phyloP scores from a whole-genome alignment of 35 echinoderm and acorn worm genomes.

The Hemicentrotus pulcherrimus region DNA sequence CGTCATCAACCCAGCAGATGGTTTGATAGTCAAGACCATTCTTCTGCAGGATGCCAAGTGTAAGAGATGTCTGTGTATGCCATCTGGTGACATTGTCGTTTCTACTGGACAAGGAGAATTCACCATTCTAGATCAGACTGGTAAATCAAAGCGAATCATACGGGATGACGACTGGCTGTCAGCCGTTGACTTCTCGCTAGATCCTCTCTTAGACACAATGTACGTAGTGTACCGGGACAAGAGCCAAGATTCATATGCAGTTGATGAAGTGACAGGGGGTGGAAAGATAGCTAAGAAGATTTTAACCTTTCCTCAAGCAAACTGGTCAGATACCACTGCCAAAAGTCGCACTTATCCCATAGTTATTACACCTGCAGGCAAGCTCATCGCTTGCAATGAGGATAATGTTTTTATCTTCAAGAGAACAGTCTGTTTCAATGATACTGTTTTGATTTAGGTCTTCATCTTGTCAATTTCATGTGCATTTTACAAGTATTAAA shows the following conservation, averaged over 20 bases:
- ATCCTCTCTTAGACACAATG: not conserved
- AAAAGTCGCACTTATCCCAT: not conserved
- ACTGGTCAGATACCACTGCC: not conserved
- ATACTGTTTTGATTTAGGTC: not conserved
- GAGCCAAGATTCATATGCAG: not conserved
- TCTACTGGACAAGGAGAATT: not conserved
- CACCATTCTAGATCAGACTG: not conserved
- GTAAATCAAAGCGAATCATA: not conserved
- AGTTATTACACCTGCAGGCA: not conserved
- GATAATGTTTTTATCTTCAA: not conserved
- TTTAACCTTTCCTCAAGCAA: not conserved
- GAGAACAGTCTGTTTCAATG: not conserved
- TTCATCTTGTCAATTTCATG: too few species aligned
- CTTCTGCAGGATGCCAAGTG: not conserved
- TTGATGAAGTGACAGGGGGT: not conserved
- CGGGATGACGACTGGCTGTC: not conserved
- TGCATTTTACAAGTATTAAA: too few species aligned
- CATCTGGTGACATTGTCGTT: not conserved
- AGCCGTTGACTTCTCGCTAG: not conserved
- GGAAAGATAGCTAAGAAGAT: not conserved
- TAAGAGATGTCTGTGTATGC: not conserved
- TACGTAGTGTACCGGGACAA: not conserved
- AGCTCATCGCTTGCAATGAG: not conserved
- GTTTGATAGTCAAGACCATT: not conserved
- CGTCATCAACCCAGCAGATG: not conserved